phyloP scores from a whole-genome alignment of 2,888 invertebrate genomes.

The Acrobasis repandana region DNA sequence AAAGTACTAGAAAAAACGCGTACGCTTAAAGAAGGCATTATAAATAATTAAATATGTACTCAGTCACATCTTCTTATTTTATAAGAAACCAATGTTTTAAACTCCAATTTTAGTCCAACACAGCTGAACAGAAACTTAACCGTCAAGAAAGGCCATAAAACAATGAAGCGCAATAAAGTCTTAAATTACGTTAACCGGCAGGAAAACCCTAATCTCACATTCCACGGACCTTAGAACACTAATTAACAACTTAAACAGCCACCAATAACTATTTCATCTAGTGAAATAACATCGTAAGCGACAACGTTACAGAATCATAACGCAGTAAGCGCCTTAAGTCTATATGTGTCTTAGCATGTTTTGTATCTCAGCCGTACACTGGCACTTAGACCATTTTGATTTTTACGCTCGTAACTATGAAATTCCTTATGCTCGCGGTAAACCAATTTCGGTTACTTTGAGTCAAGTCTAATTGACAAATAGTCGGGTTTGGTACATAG shows the following conservation, averaged over 20 bases:
- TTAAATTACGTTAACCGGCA: slow-evolving; percentile 58
- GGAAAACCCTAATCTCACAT: slow-evolving; percentile 52
- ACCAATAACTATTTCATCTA: slow-evolving; percentile 48
- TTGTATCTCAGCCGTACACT: not conserved
- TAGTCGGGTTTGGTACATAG: slow-evolving; percentile 48
- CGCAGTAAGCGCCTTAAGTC: not conserved
- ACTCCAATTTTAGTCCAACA: slow-evolving; percentile 4
- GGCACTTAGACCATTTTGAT: slow-evolving; percentile 1
- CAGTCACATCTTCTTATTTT: not conserved
- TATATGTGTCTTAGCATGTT: not conserved
- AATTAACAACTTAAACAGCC: slow-evolving; percentile 76
- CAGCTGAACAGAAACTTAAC: slow-evolving; percentile 27
- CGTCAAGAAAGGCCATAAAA: slow-evolving; percentile 50
- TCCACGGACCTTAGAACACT: slow-evolving; percentile 60
- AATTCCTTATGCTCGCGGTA: slow-evolving; percentile 75
- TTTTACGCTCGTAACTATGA: slow-evolving; percentile 47
- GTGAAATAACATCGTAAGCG: slow-evolving; percentile 4
- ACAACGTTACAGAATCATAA: not conserved
- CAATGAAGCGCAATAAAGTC: slow-evolving; percentile 64
- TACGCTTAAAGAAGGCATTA: too few relatives aligned
- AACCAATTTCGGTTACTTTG: slow-evolving; percentile 74
- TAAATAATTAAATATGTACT: not conserved
- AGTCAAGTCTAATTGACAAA: slow-evolving; percentile 69
- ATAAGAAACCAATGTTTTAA: slow-evolving; percentile 8
- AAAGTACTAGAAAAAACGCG: too few relatives aligned